Evolutionary conservation across 2,888 invertebrate species (phyloP), one percentile per base, ranked within the genome.

Genomic region (Willowsia nigromaculata): DNA sequence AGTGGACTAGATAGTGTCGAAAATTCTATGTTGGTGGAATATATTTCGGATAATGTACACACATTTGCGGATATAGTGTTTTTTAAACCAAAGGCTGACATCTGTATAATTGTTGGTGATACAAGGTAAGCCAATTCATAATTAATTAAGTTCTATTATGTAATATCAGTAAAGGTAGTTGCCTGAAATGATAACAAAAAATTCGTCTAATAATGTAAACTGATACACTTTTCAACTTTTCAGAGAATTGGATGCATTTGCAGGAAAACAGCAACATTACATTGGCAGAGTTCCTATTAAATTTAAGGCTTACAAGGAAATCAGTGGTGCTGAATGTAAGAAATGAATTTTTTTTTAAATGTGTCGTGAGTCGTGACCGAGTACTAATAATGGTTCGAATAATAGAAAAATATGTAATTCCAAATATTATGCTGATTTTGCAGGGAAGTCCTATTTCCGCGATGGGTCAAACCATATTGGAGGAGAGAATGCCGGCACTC

Each of bases 1-100:
- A n/a, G 43, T 74, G 74, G 43, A 1, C 11, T 74, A 11, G 74
- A 2, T 11, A 18, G 18, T n/a, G 43, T 74, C 11, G 74, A 74
- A 37, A 37, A 43, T 43, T 74, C 74, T 4, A 74, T 74, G 74
- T 22, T 74, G 4, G 18, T 74, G 40, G 74, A 74, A 15, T 74
- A 43, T 18, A 25, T 74, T 25, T 22, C 74, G 7, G 43, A 40
- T 15, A n/a, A 74, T 1, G 25, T 74, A 1, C n/a, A 11, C 1
- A 43, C 43, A 1, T 74, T 74, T 43, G 4, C 40, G 22, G 37
- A 74, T 43, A 40, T 74, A n/a, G 43, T 74, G 5, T 74, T 37
- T 22, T 74, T 74, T 30, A 74, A 74, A 43, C 74, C 74, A 13
- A 3, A 43, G 37, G 74, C 74, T 1, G 13, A 37, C 22, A 22